Evolutionary conservation across 2,113 vertebrate species (phyloP), one percentile per base, ranked within the genome.

Genomic region (Benthochromis sp.): DNA sequence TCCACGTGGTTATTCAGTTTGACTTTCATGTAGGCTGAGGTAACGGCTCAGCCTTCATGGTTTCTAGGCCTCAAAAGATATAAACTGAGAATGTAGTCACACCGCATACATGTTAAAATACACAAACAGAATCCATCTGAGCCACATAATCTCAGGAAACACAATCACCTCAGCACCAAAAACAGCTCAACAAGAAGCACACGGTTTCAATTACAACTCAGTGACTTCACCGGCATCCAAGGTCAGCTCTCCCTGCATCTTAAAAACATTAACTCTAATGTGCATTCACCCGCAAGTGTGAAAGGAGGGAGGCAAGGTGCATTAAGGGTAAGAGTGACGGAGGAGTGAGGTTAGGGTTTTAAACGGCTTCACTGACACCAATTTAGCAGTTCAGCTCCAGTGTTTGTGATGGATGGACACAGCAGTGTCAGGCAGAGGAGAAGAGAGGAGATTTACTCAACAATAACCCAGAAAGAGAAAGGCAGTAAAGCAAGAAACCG

Each of bases 281-380:
- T 54, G 9, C 38, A 61, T 7, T 79, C 45, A 84, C 13, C 19
- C 9, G 54, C 3, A 57, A 27, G 86, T 12, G 17, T 85, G 79
- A 78, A 7, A n/a, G 53, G 12, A 47, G 79, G 54, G 24, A 61
- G 84, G 36, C 34, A 69, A 76, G 86, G 36, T 11, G 61, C 83
- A 86, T 83, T 34, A 43, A 59, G 63, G 16, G 19, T 19, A 43
- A 59, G 38, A 66, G 66, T 55, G 71, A 87, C 54, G 7, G 43
- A 78, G 13, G 57, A 38, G 43, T 36, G 17, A 10, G 81, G 78
- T 45, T 57, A 36, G 73, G 31, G 34, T 78, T 89, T 91, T 84
- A 87, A 50, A 27, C 31, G 1, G 80, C 55, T 81, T 92, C 81
- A 55, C 86, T 90, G 84, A 92, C 88, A 86, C 81, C 84, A 86